These are phyloP conservation scores for Montipora efflorescens DNA, from an alignment of 64 coral and sea anemone species.

Conservation along the genomic window DNA sequence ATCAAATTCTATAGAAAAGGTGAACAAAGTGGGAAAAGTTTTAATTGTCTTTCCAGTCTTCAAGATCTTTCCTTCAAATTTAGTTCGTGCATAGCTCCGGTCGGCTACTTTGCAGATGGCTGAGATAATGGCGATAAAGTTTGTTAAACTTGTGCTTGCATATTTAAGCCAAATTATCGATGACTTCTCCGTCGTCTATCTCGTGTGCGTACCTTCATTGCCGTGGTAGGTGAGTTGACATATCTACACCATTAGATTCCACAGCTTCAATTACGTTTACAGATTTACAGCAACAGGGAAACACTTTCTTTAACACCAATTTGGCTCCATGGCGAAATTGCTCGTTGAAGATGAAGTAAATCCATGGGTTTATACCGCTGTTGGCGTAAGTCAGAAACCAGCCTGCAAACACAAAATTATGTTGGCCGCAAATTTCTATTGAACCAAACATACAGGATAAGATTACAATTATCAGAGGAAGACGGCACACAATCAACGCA, in stretches of 20 bases:
- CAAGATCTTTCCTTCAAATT: no score
- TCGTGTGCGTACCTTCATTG: background rate
- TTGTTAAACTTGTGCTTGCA: no score
- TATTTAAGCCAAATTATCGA: no score
- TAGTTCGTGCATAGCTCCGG: no score
- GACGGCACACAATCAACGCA: no score
- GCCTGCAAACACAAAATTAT: background rate
- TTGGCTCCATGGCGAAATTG: slow-evolving; percentile 20
- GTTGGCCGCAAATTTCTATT: background rate
- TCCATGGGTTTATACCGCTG: slow-evolving; percentile 33
- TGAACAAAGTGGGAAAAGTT: no score
- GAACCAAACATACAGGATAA: background rate
- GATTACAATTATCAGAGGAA: background rate
- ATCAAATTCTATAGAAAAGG: no score
- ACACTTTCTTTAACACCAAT: background rate
- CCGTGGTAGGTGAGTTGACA: background rate
- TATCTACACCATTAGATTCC: background rate
- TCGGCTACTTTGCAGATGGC: no score
- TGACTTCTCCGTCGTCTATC: no score
- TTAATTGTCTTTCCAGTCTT: no score
- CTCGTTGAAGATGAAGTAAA: slow-evolving; percentile 48
- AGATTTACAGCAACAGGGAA: slow-evolving; percentile 23
- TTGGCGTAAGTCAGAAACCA: slow-evolving; percentile 27
- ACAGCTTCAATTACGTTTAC: background rate
- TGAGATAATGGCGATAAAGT: no score